Base-by-base conservation (phyloP, 2,113 vertebrate species). In the Spea bombifrons region DNA sequence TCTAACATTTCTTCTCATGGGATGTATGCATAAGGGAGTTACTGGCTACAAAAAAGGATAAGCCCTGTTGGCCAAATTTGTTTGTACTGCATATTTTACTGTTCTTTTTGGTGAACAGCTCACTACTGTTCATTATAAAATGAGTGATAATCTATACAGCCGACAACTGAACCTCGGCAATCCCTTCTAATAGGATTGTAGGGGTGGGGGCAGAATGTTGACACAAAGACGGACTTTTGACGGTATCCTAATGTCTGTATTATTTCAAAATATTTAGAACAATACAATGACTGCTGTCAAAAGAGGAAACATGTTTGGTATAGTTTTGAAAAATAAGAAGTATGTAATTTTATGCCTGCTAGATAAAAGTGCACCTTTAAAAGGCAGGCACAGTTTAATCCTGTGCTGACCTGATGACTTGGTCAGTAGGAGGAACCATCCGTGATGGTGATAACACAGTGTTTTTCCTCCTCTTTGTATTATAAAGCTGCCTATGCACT, bases 111-210 rank as follows among this genome's bases (percentile, higher is more conserved):
- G 30, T 30, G 30, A 30, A 30, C 2, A 30, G 30, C 2, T 30
- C 30, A 30, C 30, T 30, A 30, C 30, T 30, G 1, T 30, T 30
- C 30, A 30, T 30, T 30, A 30, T 30, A 2, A 30, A 2, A 30
- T 30, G 30, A 30, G 30, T 30, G 30, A 30, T 52, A 52, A 52
- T 52, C 50, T 10, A 52, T 10, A 52, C 50, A 6, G 9, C 9
- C 50, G 30, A 52, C 50, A 45, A 8, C 71, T 73, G 16, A 71
- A 6, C 59, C 44, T 52, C 43, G 13, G 43, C 65, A 79, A 73
- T 79, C 77, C 73, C 83, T 83, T 46, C 75, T 90, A 84, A 88
- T 84, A 84, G 84, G 88, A 88, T 87, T 87, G 84, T 9, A 4
- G 52, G 30, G 6, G 50, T 0, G 43, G 74, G 82, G 45, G 5